Conservation (phyloP, 2,888 invertebrate species). For the Thecocarcelia acutangulata region DNA sequence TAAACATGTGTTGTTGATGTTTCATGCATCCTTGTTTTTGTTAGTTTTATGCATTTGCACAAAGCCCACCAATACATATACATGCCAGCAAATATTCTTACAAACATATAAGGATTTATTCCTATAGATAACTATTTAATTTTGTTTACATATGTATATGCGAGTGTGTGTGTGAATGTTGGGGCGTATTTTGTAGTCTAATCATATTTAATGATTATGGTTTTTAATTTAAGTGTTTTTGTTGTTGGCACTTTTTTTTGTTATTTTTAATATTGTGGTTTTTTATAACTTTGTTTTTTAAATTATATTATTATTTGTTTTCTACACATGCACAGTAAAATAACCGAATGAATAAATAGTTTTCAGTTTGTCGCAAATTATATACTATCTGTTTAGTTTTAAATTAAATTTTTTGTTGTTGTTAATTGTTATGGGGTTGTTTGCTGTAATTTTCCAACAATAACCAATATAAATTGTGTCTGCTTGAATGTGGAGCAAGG, state of each 20-base stretch:
- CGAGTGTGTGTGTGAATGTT: conserved; percentile 9
- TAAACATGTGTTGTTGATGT: conserved; percentile 69
- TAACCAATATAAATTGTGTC: no score
- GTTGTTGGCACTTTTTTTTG: conserved; percentile 14
- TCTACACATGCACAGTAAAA: no score
- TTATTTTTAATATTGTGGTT: conserved; percentile 33
- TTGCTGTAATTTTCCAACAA: no score
- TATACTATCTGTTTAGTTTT: no score
- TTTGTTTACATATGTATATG: background rate
- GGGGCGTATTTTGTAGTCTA: conserved; percentile 45
- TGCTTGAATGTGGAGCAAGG: no score
- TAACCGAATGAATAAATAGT: no score
- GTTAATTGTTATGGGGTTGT: background rate
- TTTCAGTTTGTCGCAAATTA: no score
- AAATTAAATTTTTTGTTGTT: background rate
- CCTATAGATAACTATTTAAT: conserved; percentile 11
- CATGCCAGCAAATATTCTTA: background rate
- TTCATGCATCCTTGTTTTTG: conserved; percentile 66
- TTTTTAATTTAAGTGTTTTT: conserved; percentile 64
- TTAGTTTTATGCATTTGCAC: conserved; percentile 62
- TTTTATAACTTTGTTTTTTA: background rate
- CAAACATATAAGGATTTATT: background rate
- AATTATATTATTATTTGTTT: no score
- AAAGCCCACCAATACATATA: conserved; percentile 7
- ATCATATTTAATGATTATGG: conserved; percentile 69